Percentiles rank a stretch among this genome's conserved stretches.
These are phyloP conservation scores for Acanthochromis polyacanthus DNA, from an alignment of 2,113 vertebrate genomes.

Conservation along the genomic window DNA sequence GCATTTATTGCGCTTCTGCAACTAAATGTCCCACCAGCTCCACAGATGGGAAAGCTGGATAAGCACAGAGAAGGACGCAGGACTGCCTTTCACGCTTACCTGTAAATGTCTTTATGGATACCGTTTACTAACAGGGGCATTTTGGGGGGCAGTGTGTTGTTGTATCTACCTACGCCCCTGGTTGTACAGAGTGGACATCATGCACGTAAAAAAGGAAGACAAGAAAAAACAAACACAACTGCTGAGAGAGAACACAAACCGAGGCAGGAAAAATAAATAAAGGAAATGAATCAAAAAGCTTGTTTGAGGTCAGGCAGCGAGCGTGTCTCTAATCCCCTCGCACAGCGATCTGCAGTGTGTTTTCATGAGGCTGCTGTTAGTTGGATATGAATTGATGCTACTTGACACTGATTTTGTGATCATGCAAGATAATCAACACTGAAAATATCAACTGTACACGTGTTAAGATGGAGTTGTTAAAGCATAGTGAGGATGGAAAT, in stretches of 20 bases:
- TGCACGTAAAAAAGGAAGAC: slow-evolving; percentile 64
- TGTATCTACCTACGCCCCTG: slow-evolving; percentile 91
- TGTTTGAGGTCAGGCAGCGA: slow-evolving; percentile 45
- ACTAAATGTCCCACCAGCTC: slow-evolving; percentile 46
- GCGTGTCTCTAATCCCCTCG: slow-evolving; percentile 42
- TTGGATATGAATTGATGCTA: background rate
- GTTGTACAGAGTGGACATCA: slow-evolving; percentile 68
- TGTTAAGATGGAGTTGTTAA: slow-evolving; percentile 68
- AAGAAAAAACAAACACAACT: slow-evolving; percentile 56
- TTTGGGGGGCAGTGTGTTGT: slow-evolving; percentile 93
- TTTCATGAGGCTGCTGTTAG: background rate
- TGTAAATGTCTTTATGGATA: slow-evolving; percentile 93
- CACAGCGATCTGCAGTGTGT: slow-evolving; percentile 22
- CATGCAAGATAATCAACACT: slow-evolving; percentile 31
- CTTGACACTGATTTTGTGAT: slow-evolving; percentile 10
- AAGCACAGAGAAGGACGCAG: slow-evolving; percentile 34
- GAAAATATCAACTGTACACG: slow-evolving; percentile 18
- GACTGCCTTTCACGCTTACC: slow-evolving; percentile 84
- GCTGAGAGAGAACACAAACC: slow-evolving; percentile 53
- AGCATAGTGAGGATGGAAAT: slow-evolving; percentile 56
- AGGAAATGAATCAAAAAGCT: slow-evolving; percentile 47
- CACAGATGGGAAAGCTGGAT: slow-evolving; percentile 52
- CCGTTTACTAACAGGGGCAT: slow-evolving; percentile 94
- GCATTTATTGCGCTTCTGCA: slow-evolving; percentile 12
- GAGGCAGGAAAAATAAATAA: slow-evolving; percentile 30